Base-by-base conservation (phyloP, 1,140 invertebrate species). In the Microplitis demolitor region DNA sequence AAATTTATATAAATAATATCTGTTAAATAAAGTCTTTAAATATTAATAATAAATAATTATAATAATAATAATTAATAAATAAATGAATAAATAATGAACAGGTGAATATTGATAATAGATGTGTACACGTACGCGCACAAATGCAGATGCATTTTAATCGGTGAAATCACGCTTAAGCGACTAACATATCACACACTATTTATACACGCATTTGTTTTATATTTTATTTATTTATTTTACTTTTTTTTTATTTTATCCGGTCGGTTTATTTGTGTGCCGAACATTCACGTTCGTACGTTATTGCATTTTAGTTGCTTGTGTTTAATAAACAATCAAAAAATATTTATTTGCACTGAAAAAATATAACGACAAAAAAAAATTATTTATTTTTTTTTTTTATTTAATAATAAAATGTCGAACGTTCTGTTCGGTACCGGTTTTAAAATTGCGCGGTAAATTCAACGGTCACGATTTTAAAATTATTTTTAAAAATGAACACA, bases 121-220 rank as follows among this genome's bases (percentile, higher is more conserved):
- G 69, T 74, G 34, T 61, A 74, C 69, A 71, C 69, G 51, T 71
- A 74, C 73, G 69, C 58, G 73, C 73, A 74, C 69, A 74, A 39
- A 67, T 74, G 73, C 73, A 74, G 71, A 60, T 50, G 53, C 68
- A 34, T 54, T 53, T 64, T 54, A 62, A 24, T 2, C 60, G 56
- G 68, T 72, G 74, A 56, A 73, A 70, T 78, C 74, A 78, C 72
- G 78, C 78, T 78, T 76, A 45, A 76, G 74, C 76, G 73, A 77
- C 73, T 77, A 78, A 78, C 76, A 74, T 58, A 58, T 76, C 71
- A 76, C 64, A 73, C 70, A 71, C 66, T 68, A 70, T 69, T 72
- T 67, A 71, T 64, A 76, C 74, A 74, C 68, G 60, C 71, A 74
- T 67, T 69, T 75, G 24, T 24, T 24, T 9, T 45, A 9, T 45